Conservation (phyloP, 2,113 vertebrate species). For the Psittacula cyanocephala region DNA sequence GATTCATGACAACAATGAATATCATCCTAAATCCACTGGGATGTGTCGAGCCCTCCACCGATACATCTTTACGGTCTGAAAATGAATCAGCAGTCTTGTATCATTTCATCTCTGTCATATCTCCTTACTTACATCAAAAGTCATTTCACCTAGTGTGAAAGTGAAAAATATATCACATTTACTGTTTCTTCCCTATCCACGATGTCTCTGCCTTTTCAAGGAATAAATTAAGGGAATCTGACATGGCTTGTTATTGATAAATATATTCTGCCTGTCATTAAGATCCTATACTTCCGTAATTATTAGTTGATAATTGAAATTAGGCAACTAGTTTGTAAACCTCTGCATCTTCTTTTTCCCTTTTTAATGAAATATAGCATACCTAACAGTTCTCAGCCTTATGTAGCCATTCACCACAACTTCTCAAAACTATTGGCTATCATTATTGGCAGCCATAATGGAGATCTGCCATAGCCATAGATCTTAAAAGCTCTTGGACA, state of each 20-base stretch:
- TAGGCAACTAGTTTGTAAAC: not conserved
- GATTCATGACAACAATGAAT: not conserved
- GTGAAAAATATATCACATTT: not conserved
- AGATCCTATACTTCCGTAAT: not conserved
- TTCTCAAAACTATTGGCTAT: not conserved
- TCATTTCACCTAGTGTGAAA: not conserved
- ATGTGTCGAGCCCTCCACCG: accelerated
- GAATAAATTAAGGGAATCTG: not conserved
- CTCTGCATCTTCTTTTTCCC: not conserved
- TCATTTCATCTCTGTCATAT: not conserved
- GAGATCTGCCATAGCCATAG: not conserved
- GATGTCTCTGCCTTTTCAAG: not conserved
- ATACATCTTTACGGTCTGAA: not conserved
- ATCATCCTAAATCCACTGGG: not conserved
- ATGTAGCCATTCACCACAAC: not conserved
- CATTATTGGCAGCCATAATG: not conserved
- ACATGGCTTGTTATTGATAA: not conserved
- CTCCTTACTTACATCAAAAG: not conserved
- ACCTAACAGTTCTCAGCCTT: not conserved
- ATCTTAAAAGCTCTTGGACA: not conserved
- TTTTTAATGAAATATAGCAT: not conserved
- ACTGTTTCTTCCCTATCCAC: not conserved
- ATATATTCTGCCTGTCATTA: not conserved
- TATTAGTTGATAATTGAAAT: not conserved
- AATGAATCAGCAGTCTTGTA: not conserved